These are phyloP conservation scores for Unio pictorum DNA, from an alignment of 2,888 invertebrate genomes.

Conservation along the genomic window DNA sequence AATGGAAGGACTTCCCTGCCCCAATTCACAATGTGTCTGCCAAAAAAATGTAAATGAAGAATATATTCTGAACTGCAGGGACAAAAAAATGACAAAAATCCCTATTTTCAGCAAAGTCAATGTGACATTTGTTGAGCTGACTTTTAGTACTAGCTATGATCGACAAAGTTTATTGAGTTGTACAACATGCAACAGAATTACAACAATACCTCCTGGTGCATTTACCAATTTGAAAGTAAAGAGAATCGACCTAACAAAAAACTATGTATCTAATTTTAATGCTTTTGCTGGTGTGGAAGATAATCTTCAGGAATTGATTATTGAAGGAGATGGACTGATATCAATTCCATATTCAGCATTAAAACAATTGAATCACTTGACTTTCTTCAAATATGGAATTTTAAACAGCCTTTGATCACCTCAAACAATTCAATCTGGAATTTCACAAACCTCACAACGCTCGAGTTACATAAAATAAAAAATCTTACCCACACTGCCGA, in stretches of 20 bases:
- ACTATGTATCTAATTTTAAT: conserved; percentile 84
- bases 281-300: conserved; percentile 86
- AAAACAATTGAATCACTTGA: conserved; percentile 30
- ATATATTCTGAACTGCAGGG: conserved; percentile 46
- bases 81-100: conserved; percentile 21
- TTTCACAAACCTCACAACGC: conserved; percentile 32
- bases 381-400: conserved; percentile 34
- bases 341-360: conserved; percentile 33
- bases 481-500: conserved; percentile 20
- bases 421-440: conserved; percentile 17
- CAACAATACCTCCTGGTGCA: conserved; percentile 71
- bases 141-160: conserved; percentile 27
- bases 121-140: conserved; percentile 44
- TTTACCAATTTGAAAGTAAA: conserved; percentile 88
- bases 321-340: conserved; percentile 68
- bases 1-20: no score
- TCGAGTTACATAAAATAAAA: conserved; percentile 28
- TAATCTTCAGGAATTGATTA: conserved; percentile 85
- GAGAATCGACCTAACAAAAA: conserved; percentile 87
- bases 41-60: conserved; percentile 6
- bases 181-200: conserved; percentile 34
- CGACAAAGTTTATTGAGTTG: conserved; percentile 9
- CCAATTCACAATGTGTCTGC: conserved; percentile 14
- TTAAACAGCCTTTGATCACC: conserved; percentile 19
- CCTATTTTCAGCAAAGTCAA: conserved; percentile 26